phyloP scores from a whole-genome alignment of 2,888 invertebrate genomes.

The Drosophila vallismaia region DNA sequence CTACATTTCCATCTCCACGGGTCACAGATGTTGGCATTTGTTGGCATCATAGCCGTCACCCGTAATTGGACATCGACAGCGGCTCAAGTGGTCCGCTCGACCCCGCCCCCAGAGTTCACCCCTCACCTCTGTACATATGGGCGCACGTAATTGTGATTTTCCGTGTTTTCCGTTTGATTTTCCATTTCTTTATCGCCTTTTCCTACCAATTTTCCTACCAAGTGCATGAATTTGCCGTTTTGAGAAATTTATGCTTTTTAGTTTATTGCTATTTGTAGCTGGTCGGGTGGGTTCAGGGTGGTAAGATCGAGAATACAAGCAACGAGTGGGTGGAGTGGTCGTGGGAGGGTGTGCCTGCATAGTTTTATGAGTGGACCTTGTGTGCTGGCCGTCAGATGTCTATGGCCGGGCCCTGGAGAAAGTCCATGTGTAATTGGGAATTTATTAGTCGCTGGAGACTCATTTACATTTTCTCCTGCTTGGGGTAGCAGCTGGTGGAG shows the following conservation, averaged over 20 bases:
- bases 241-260: constrained; percentile 75
- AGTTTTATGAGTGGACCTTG: constrained; percentile 64
- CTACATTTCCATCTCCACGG: constrained; percentile 45
- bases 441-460: constrained; percentile 82
- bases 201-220: constrained; percentile 6
- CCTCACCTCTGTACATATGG: constrained; percentile 15
- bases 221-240: constrained; percentile 60
- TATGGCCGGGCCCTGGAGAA: constrained; percentile 38
- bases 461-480: constrained; percentile 71
- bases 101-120: constrained; percentile 21
- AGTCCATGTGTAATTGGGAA: constrained; percentile 76
- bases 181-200: constrained; percentile 37
- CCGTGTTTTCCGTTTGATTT: constrained; percentile 71
- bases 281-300: not conserved
- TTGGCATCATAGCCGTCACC: constrained; percentile 58
- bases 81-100: constrained; percentile 36
- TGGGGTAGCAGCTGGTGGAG: constrained; percentile 2
- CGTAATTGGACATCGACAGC: constrained; percentile 69
- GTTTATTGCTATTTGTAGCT: constrained; percentile 59
- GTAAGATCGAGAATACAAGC: not conserved
- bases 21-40: constrained; percentile 76
- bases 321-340: constrained; percentile 1
- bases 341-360: constrained; percentile 27
- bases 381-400: constrained; percentile 40
- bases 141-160: constrained; percentile 68